phyloP scores from a whole-genome alignment of 2,797 vertebrate species.

The Rhabdomys pumilio region DNA sequence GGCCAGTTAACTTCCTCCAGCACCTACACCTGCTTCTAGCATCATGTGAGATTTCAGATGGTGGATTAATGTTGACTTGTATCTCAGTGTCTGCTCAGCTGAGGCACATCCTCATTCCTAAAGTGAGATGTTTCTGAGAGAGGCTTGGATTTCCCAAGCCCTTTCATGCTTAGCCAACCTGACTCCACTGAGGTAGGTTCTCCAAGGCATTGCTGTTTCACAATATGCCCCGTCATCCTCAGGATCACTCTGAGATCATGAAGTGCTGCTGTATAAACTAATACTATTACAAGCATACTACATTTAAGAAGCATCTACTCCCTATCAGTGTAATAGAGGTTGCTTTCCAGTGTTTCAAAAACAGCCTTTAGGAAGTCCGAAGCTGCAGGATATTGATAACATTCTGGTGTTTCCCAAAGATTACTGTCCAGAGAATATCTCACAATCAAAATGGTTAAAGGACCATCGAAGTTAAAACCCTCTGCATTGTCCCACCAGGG shows the following conservation, averaged over 20 bases:
- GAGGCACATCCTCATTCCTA: background rate
- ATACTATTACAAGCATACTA: background rate
- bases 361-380: background rate
- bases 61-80: background rate
- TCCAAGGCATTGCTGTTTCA: background rate
- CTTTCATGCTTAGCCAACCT: background rate
- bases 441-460: slow-evolving; percentile 19
- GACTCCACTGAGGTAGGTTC: background rate
- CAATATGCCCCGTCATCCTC: background rate
- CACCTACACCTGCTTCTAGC: background rate
- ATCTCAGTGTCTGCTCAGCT: background rate
- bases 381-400: slow-evolving; percentile 13
- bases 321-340: background rate
- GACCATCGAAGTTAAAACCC: background rate
- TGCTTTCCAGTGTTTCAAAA: background rate
- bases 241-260: background rate
- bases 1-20: background rate
- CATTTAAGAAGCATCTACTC: background rate
- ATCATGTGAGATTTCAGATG: background rate
- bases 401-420: slow-evolving; percentile 3
- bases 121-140: background rate
- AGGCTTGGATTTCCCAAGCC: background rate
- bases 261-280: background rate
- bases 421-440: background rate
- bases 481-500: background rate